Conservation (phyloP, 2,888 invertebrate genomes). For the Nomada fabriciana region DNA sequence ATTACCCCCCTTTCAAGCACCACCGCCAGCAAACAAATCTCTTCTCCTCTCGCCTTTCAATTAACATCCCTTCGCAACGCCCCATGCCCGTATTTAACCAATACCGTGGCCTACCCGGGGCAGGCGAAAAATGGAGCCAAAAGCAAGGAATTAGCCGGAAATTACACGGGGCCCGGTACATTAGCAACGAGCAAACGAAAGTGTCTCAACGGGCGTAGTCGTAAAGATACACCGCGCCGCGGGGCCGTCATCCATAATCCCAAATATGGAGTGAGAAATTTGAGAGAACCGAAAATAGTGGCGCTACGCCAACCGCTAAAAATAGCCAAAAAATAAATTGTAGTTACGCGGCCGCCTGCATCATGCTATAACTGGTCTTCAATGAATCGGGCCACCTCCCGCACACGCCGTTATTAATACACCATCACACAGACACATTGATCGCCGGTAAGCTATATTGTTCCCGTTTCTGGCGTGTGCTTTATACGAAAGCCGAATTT, state of each 20-base stretch:
- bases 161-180: neutral
- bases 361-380: constrained; percentile 77
- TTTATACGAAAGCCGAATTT: constrained; percentile 17
- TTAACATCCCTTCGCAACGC: too few species aligned
- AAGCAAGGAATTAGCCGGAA: constrained; percentile 10
- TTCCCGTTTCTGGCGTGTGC: constrained; percentile 44
- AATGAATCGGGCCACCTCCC: constrained; percentile 73
- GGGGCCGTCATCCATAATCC: constrained; percentile 77
- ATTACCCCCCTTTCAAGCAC: too few species aligned
- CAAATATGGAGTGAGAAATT: constrained; percentile 84
- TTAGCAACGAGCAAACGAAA: constrained; percentile 36
- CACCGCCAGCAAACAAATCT: too few species aligned
- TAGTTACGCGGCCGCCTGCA: constrained; percentile 78
- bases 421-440: constrained; percentile 50
- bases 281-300: constrained; percentile 84
- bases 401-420: constrained; percentile 66
- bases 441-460: constrained; percentile 45
- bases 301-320: constrained; percentile 82
- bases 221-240: constrained; percentile 68
- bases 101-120: too few species aligned
- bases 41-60: too few species aligned
- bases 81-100: too few species aligned
- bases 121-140: constrained; percentile 18
- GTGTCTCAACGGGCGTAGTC: constrained; percentile 55
- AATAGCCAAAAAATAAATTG: constrained; percentile 83